Evolutionary conservation across 2,797 vertebrate species (phyloP).

Genomic region (Toxotes lorentzi): DNA sequence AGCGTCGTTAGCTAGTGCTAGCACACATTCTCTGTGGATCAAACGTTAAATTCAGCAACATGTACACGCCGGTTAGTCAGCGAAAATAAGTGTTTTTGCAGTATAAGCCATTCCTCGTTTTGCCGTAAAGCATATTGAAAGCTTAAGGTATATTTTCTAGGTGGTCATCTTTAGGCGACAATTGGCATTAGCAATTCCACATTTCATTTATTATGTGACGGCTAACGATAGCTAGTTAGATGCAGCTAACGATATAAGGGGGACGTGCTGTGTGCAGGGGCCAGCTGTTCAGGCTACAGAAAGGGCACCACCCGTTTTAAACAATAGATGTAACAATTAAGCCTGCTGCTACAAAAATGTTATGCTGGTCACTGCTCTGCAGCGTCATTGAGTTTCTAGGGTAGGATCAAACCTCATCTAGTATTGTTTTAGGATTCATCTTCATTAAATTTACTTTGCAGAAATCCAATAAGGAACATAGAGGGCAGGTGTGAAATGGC

Average conservation of each 20-base stretch:
- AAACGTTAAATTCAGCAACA: constrained; percentile 23
- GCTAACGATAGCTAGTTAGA: constrained; percentile 54
- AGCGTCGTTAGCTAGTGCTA: constrained; percentile 53
- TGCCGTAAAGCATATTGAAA: accelerated
- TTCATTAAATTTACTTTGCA: background rate
- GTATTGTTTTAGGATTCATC: background rate
- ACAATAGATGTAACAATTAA: constrained; percentile 33
- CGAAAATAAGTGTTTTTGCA: background rate
- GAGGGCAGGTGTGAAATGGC: background rate
- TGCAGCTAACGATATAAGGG: constrained; percentile 32
- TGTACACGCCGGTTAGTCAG: background rate
- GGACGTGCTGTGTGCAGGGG: constrained; percentile 31
- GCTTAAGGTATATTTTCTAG: background rate
- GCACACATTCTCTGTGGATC: constrained; percentile 11
- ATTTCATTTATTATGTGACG: constrained; percentile 37
- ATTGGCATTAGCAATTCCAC: constrained; percentile 50
- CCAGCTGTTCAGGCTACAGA: constrained; percentile 45
- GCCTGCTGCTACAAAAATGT: background rate
- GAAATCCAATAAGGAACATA: background rate
- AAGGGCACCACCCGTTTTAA: constrained; percentile 46
- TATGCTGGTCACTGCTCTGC: constrained; percentile 23
- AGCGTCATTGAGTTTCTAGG: constrained; percentile 26
- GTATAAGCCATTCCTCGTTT: background rate
- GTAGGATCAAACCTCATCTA: background rate
- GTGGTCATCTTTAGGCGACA: background rate